Base-by-base conservation (phyloP, 2,797 vertebrate species). In the Zalophus californianus region DNA sequence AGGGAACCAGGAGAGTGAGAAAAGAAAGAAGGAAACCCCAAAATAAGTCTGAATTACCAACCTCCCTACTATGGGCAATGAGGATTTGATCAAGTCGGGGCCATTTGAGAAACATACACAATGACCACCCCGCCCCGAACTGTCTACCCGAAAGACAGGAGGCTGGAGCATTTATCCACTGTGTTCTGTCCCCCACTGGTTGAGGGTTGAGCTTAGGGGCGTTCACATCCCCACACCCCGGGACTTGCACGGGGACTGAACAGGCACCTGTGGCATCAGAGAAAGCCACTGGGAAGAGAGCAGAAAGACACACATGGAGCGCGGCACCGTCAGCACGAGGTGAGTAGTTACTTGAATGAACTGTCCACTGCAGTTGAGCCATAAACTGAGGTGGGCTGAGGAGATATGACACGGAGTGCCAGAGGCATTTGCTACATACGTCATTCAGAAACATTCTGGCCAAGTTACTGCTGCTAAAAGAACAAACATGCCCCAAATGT, bases 401-500 rank as follows among this genome's bases (percentile, higher is more conserved):
- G 72, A 72, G 84, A 87, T 10, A 4, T 77, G 97, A 95, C 95
- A 90, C 0, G 15, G 32, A 52, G 12, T 2, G 66, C 96, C 60
- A 44, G 92, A 90, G 94, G 94, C 96, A 68, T 25, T 54, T 70
- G 21, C 77, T 72, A 23, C 48, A 82, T 52, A 41, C 14, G 0
- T 78, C 95, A 88, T 32, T 80, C n/a, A 72, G 89, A 52, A 92
- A 88, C 66, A 73, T 68, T 4, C 2, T 80, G 90, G 80, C 80
- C 58, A 60, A 72, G 68, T 84, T 80, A 18, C 52, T 70, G 64
- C 23, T 64, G 92, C 96, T 91, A 21, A 87, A 80, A 60, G 80
- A 94, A 92, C 44, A 92, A 72, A 93, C 58, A 72, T 64, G 90
- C 64, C 85, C 82, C 87, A 35, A 56, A 21, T 83, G 64, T 60